phyloP scores from a whole-genome alignment of 2,888 invertebrate genomes.

The Drosophila tripunctata region DNA sequence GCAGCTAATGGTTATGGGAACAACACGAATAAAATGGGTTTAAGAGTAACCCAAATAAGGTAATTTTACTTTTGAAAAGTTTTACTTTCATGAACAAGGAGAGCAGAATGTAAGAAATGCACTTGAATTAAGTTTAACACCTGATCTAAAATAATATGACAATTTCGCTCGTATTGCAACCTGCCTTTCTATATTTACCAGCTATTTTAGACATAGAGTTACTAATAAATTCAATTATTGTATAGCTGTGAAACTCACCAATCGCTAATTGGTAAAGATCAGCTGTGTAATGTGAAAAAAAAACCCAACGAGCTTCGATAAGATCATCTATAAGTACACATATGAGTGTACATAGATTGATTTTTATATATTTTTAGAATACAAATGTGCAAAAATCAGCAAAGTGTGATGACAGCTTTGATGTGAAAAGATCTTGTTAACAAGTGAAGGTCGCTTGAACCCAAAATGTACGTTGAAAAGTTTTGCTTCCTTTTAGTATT shows the following conservation, averaged over 20 bases:
- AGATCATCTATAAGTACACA: background rate
- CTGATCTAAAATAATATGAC: too few species aligned
- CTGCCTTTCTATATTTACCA: too few species aligned
- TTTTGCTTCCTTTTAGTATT: background rate
- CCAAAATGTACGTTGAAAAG: conserved; percentile 13
- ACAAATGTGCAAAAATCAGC: conserved; percentile 29
- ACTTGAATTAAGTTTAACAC: too few species aligned
- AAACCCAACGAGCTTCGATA: background rate
- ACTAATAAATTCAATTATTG: conserved; percentile 2
- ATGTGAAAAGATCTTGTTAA: conserved; percentile 8
- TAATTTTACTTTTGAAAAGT: background rate
- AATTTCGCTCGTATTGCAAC: background rate
- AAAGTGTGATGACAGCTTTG: conserved; percentile 38
- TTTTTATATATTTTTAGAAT: conserved; percentile 14
- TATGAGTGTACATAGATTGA: background rate
- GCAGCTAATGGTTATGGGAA: conserved; percentile 16
- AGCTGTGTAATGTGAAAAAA: conserved; percentile 1
- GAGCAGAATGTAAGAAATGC: too few species aligned
- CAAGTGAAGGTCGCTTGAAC: conserved; percentile 16
- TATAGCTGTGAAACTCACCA: conserved; percentile 7
- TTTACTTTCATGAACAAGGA: too few species aligned
- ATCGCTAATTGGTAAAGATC: conserved; percentile 22
- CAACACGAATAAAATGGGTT: conserved; percentile 4
- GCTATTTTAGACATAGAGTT: background rate
- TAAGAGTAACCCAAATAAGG: background rate